Evolutionary conservation across 2,797 vertebrate species (phyloP).

Genomic region (Channa striata): DNA sequence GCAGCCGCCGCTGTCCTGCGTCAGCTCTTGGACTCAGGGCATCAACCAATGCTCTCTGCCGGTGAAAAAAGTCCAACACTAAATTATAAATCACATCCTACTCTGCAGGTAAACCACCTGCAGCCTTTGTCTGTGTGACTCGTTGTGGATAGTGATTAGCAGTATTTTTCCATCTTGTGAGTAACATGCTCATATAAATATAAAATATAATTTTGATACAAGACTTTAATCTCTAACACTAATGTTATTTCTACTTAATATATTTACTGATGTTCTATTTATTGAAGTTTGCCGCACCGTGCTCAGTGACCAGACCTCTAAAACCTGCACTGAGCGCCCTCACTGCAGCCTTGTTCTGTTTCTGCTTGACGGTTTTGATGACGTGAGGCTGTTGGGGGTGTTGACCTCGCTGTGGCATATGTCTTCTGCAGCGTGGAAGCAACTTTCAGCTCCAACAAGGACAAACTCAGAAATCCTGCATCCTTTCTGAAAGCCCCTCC

Average conservation of each 20-base stretch:
- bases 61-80: no score
- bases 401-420: constrained; percentile 61
- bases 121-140: no score
- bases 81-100: no score
- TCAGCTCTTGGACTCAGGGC: no score
- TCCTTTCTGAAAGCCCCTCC: constrained; percentile 48
- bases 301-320: neutral
- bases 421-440: constrained; percentile 32
- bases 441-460: constrained; percentile 51
- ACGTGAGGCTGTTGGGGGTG: constrained; percentile 47
- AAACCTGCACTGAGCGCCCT: constrained; percentile 4
- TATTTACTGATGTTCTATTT: no score
- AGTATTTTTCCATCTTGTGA: no score
- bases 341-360: constrained; percentile 51
- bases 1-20: no score
- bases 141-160: no score
- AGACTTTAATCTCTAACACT: neutral
- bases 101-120: no score
- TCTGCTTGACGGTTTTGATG: constrained; percentile 64
- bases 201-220: neutral
- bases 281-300: neutral
- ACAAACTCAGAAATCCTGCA: constrained; percentile 26
- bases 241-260: no score
- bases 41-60: no score
- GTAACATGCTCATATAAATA: no score